Base-by-base conservation (phyloP, 2,797 vertebrate species). In the Poeciliopsis presidionis region DNA sequence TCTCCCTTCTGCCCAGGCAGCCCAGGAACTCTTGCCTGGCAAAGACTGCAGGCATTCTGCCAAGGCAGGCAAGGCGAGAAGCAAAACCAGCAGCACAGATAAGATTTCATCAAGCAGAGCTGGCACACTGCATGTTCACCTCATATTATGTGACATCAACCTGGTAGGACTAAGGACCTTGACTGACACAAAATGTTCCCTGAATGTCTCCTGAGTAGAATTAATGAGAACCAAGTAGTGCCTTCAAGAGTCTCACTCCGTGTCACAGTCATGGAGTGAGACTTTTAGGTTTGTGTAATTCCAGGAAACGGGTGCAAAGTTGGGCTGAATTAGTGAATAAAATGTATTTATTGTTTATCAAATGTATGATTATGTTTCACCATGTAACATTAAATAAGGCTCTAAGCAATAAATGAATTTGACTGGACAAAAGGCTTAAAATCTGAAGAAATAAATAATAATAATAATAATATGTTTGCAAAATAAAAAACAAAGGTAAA, bases 21-120 rank as follows among this genome's bases (percentile, higher is more conserved):
- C 55, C 96, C 95, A 2, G 96, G 94, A 43, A 95, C 89, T 86
- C 91, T 94, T n/a, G 86, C 86, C 89, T 96, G 95, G 86, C 96
- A 97, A 83, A 92, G 90, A 86, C 95, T 96, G 94, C 96, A 98
- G 90, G 97, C 94, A 79, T 97, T 98, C 96, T 97, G 89, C 79
- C 83, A 79, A 77, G 4, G 70, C 65, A 81, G 77, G 75, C 47
- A 65, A 83, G 73, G 75, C 75, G 80, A 85, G 82, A 79, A 81
- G 81, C 75, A 87, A 89, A 89, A 84, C 83, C 70, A 75, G 82
- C 82, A 77, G 89, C 84, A 93, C 82, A 87, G 90, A 88, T 81
- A 90, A 82, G 83, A 93, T 91, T 91, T 92, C 84, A 91, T 92
- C 90, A 87, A 86, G 82, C 73, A 84, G 80, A 83, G 84, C 72